These are phyloP conservation scores for Eupithecia subumbrata DNA, from an alignment of 2,888 invertebrate species.

Conservation along the genomic window DNA sequence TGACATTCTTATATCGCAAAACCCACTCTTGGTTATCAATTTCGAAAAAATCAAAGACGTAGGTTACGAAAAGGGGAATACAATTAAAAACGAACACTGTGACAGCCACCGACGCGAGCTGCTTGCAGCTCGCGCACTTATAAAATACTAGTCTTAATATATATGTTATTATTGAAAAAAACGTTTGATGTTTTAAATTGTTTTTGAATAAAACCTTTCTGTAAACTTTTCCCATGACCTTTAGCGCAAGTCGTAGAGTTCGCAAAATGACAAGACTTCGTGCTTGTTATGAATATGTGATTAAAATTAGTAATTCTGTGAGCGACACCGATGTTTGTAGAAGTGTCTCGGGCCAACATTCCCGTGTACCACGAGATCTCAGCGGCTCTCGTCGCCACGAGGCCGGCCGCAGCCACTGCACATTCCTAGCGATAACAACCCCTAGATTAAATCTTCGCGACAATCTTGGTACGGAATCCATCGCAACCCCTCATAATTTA, in stretches of 20 bases:
- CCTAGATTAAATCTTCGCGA: constrained; percentile 76
- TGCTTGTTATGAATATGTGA: constrained; percentile 83
- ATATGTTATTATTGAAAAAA: too few species aligned
- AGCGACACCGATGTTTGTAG: constrained; percentile 80
- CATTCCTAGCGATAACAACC: constrained; percentile 70
- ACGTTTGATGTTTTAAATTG: too few species aligned
- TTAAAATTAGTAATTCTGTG: constrained; percentile 81
- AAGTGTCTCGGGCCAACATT: constrained; percentile 75
- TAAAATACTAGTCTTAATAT: too few species aligned
- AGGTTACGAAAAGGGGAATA: too few species aligned
- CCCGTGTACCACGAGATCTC: constrained; percentile 67
- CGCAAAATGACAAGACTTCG: constrained; percentile 72
- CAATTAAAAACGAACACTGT: too few species aligned
- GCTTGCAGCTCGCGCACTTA: too few species aligned
- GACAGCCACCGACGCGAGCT: too few species aligned
- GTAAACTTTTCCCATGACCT: neutral
- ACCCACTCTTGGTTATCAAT: too few species aligned
- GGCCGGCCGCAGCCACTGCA: constrained; percentile 49
- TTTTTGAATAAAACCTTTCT: neutral
- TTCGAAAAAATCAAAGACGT: too few species aligned
- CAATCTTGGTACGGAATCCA: constrained; percentile 80
- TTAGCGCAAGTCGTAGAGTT: constrained; percentile 54
- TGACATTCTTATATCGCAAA: too few species aligned
- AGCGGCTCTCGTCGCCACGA: constrained; percentile 44
- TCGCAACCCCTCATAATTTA: constrained; percentile 83